Conservation (phyloP, 2,797 vertebrate genomes). For the Chloroceryle inda region DNA sequence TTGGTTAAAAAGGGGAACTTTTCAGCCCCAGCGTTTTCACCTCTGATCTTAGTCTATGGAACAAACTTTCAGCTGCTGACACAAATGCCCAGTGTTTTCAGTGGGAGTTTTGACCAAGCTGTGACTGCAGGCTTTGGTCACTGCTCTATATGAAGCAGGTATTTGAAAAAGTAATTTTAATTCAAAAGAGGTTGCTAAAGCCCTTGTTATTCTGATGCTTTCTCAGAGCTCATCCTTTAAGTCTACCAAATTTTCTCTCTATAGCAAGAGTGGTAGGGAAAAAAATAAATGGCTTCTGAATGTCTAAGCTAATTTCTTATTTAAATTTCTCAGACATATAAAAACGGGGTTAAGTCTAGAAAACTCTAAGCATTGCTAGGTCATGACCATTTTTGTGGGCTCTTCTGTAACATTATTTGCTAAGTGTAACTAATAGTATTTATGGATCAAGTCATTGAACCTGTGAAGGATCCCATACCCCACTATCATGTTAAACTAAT, state of each 20-base stretch:
- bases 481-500: not conserved
- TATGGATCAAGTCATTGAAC: not conserved
- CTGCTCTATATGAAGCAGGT: not conserved
- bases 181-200: not conserved
- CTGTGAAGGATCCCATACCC: not conserved
- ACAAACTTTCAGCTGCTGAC: conserved; percentile 31
- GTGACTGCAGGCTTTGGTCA: conserved; percentile 5
- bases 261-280: not conserved
- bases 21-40: not conserved
- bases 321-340: not conserved
- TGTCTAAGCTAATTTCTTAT: not conserved
- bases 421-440: not conserved
- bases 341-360: not conserved
- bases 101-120: not conserved
- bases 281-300: not conserved
- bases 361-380: fast-evolving
- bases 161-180: not conserved
- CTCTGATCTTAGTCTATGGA: conserved; percentile 12
- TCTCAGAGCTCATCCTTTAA: not conserved
- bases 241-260: not conserved
- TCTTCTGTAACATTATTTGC: not conserved
- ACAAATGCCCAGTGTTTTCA: not conserved
- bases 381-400: not conserved
- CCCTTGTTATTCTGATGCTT: not conserved
- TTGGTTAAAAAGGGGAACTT: conserved; percentile 13